Evolutionary conservation across 2,113 vertebrate species (phyloP), one percentile per base, ranked within the genome.

Genomic region (Pelvicachromis taeniatus): DNA sequence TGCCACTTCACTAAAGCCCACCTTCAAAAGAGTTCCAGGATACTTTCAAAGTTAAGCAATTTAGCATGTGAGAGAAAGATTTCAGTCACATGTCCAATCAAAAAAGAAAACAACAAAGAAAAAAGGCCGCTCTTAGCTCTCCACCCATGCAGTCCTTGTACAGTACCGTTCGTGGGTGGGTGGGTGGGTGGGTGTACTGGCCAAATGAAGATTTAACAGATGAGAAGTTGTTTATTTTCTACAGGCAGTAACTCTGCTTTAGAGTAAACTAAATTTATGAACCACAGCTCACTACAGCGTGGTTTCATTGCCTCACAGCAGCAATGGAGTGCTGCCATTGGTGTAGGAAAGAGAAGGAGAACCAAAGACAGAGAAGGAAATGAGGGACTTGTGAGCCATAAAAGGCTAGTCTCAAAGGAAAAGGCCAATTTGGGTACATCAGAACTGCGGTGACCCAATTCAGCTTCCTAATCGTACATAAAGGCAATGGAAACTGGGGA

Each of bases 401-500:
- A 94, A 92, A 89, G 93, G 88, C 93, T 77, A 0, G 90, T 95
- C 95, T 94, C 94, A 86, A 85, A 93, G 92, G 95, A 94, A 92
- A 91, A 90, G 87, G 92, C 91, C 87, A 88, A 94, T 94, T 95
- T 93, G 90, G 91, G 89, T 83, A 84, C 87, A 81, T 87, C 38
- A 81, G 87, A 93, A 92, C 90, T 91, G 84, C 85, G 70, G 81
- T 88, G 95, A 94, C 94, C 94, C 85, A 94, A 83, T 95, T 95
- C 87, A 86, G 86, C 88, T 86, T 93, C 89, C 86, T 92, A 92
- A 88, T 91, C 78, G 88, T 89, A 92, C 88, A 92, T 91, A 93
- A 93, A 92, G 84, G 88, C 89, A 6, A 59, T 75, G 73, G 86
- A 92, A 94, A 93, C 81, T 92, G 68, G 91, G 89, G 90, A 92